These are phyloP conservation scores for Lapara coniferarum DNA, from an alignment of 2,888 invertebrate species.

Conservation along the genomic window DNA sequence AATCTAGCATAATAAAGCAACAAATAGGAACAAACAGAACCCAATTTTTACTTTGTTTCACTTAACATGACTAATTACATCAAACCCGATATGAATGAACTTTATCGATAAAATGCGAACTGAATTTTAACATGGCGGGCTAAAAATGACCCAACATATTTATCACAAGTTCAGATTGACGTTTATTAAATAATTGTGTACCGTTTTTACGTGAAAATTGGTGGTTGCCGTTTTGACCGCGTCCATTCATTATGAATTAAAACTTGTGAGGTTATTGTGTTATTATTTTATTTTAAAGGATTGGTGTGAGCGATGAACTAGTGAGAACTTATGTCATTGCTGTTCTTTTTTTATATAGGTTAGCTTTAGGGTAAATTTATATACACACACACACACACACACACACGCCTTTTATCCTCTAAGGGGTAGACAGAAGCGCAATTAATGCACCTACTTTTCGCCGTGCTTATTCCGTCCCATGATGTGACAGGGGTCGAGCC, in stretches of 20 bases:
- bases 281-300: no score
- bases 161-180: not conserved
- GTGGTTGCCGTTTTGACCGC: not conserved
- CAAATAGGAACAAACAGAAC: not conserved
- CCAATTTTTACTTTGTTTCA: not conserved
- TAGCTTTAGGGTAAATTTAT: no score
- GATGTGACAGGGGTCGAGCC: no score
- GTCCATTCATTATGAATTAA: not conserved
- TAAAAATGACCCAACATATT: not conserved
- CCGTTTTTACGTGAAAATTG: slow-evolving; percentile 6
- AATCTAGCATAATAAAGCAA: no score
- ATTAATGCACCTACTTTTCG: no score
- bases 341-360: no score
- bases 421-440: no score
- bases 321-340: no score
- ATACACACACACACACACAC: no score
- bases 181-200: not conserved
- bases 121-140: slow-evolving; percentile 5
- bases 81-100: not conserved
- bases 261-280: not conserved
- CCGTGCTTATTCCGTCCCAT: no score
- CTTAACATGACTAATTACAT: slow-evolving; percentile 3
- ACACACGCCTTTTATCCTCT: no score
- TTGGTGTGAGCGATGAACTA: no score
- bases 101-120: not conserved